phyloP scores from a whole-genome alignment of 1,140 invertebrate genomes.

The Bombus huntii region DNA sequence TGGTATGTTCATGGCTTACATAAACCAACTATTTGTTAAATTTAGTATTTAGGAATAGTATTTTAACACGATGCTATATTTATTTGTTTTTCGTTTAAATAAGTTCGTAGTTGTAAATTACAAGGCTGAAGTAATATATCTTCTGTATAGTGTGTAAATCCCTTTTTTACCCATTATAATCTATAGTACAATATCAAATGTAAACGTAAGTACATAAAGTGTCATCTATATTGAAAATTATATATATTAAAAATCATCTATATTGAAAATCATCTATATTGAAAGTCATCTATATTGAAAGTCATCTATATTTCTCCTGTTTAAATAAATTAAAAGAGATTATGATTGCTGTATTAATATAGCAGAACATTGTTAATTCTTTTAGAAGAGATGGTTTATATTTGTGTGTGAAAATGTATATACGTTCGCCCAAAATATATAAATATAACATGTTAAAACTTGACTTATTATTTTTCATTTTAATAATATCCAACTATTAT shows the following conservation, averaged over 20 bases:
- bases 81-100: neutral
- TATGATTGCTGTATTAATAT: conserved; percentile 32
- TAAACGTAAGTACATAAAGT: neutral
- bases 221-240: neutral
- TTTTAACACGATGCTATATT: conserved; percentile 1
- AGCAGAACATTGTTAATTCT: conserved; percentile 37
- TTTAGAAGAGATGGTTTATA: conserved; percentile 56
- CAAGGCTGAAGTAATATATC: neutral
- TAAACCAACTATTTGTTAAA: neutral
- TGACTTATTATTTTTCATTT: neutral
- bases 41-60: neutral
- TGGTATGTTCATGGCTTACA: neutral
- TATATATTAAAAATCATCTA: conserved; percentile 11
- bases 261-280: conserved; percentile 2
- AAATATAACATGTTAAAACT: conserved; percentile 33
- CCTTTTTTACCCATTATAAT: neutral
- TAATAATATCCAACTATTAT: too few relatives aligned
- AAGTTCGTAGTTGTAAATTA: neutral
- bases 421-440: conserved; percentile 43
- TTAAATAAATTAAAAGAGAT: conserved; percentile 30
- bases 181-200: neutral
- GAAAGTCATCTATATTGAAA: conserved; percentile 11
- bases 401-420: conserved; percentile 44
- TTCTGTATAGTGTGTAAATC: neutral
- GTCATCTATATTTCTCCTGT: conserved; percentile 14